Evolutionary conservation across 2,888 invertebrate genomes (phyloP), one percentile per base, ranked within the genome.

Genomic region (Phytoseiulus persimilis): DNA sequence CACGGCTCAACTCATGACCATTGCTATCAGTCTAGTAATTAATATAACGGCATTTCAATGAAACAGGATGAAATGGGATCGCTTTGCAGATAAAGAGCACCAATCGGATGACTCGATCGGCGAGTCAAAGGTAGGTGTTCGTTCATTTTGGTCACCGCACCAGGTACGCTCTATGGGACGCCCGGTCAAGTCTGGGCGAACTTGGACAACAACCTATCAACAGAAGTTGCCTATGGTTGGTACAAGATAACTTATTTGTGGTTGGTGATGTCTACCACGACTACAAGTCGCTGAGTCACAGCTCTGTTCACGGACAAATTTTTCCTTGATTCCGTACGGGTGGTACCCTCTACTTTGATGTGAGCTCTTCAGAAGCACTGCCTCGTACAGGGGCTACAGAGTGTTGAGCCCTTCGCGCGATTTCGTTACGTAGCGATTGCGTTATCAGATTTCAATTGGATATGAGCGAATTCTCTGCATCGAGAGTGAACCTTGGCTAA

Each of bases 211-310:
- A 65, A 65, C 18, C 65, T 65, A 65, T 28, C 18, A 65, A 65
- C 65, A 65, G 65, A 65, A 65, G 65, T 65, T 65, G 65, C 65
- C 65, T 65, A 65, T 65, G 65, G 65, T 65, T 28, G 65, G 65
- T 65, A 14, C 65, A 65, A 65, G 65, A 65, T 65, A 65, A 65
- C 65, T 65, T 65, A 65, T 65, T 14, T 65, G 65, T 65, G 65
- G 65, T 65, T 65, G 65, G 65, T 65, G 65, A 65, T 65, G 65
- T 65, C 65, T 65, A 65, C 65, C 65, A 65, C 65, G 65, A 65
- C 65, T 65, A 65, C 65, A 65, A 23, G 14, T 65, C 18, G 39
- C 39, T 39, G 65, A 65, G 65, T 65, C 65, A 65, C 65, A 65
- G 65, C 65, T 65, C 65, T 65, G 65, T 65, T 65, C 65, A 65